Evolutionary conservation across 1,140 invertebrate genomes (phyloP), one percentile per base, ranked within the genome.

Genomic region (Mactra quadrangularis): DNA sequence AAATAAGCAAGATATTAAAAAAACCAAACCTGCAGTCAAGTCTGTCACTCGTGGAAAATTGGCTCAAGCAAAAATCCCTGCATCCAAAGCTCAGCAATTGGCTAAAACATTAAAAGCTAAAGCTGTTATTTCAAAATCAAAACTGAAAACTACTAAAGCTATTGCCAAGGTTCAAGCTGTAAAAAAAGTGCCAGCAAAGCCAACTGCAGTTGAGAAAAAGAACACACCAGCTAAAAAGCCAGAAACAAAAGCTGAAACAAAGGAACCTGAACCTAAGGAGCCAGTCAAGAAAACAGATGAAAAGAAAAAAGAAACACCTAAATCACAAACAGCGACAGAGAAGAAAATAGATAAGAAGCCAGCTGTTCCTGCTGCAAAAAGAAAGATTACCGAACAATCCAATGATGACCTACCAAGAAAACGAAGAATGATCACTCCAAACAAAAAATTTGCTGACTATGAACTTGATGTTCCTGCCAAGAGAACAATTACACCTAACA

Each of bases 361-460:
- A 35, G 22, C 13, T 15, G 11, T 41, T 35, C 15, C 60, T 22
- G 74, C 27, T 6, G 33, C 57, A 38, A 78, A 78, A 33, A 78
- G 76, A 50, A 78, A 78, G 64, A 57, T 19, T 29, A n/a, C 29
- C 15, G 50, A 33, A 22, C 27, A 27, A 38, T 52, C 68, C 1
- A 53, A 71, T 41, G 27, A 17, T 70, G 77, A 81, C 11, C 17
- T 53, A 15, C 77, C 77, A n/a, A 81, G 77, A 47, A 81, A 81
- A 41, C n/a, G 64, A n/a, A 70, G 77, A 45, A 60, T 81, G 27
- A 60, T 81, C n/a, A 81, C 77, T 3, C 77, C 77, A 47, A 81
- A 71, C 35, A 81, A 71, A 35, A 81, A 81, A 15, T 81, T 55
- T 70, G 77, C 62, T 22, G 77, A 81, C 52, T 81, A 38, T 81